Evolutionary conservation across 1,140 invertebrate genomes (phyloP), one percentile per base, ranked within the genome.

Genomic region (Gryllus bimaculatus): DNA sequence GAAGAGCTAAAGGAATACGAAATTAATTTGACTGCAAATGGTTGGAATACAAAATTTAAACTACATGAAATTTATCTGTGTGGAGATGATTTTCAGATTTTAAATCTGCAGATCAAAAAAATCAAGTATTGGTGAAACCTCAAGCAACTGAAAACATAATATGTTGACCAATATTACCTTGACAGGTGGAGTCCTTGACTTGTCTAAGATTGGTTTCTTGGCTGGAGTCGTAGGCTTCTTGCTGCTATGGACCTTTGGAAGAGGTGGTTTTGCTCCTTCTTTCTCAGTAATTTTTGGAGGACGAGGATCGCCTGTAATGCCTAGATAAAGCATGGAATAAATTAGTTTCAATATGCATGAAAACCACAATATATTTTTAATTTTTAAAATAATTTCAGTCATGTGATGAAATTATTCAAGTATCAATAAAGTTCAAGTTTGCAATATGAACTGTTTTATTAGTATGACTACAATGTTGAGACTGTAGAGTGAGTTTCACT

Each of bases 201-300:
- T 78, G 78, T 86, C 87, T 75, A 87, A 86, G 66, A 83, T 82
- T 12, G 85, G 83, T 81, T 86, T 88, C 81, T 84, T 86, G 10
- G 83, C 75, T 26, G 80, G 80, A 26, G 80, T 80, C 83, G 83
- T 47, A 84, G 87, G 87, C 83, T 82, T 82, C 81, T 82, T 81
- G 82, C 80, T 76, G 77, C 80, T 78, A 77, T 81, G 81, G 49
- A 81, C 79, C 79, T 81, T 81, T 47, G 82, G 81, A 73, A 82
- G 49, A 13, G 82, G 81, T 8, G 82, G 80, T 66, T 79, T 79
- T 13, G 75, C 26, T 20, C 79, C 66, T 39, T 79, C 79, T 48
- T 54, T 76, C 10, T 77, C 79, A 5, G 18, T 47, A 21, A 7
- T 47, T 74, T 79, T 79, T 20, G 78, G 20, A 77, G 73, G 20